Evolutionary conservation across 1,140 invertebrate genomes (phyloP), one percentile per base, ranked within the genome.

Genomic region (Adoxophyes honmai): DNA sequence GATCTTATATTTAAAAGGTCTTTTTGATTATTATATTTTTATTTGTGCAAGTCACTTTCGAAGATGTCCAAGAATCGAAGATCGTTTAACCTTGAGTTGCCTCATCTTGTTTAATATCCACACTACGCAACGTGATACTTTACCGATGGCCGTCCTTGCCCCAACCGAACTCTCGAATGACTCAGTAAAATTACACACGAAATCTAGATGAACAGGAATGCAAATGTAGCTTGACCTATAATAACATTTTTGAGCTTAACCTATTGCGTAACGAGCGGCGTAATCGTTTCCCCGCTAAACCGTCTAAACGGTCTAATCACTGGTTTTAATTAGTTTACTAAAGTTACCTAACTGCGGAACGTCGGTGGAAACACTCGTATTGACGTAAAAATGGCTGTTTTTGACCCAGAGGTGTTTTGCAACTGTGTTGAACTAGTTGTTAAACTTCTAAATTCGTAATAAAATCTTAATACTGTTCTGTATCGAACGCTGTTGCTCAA

Each of bases 251-350:
- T 11, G 42, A 14, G 0, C 18, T 48, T 48, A 48, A 48, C 42
- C 42, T 48, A 48, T 62, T 57, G 57, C 51, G 52, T 70, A 70
- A 69, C 62, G 65, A 55, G 2, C 21, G 6, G 21, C 21, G 21
- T 61, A 69, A 35, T 56, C 57, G 33, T 56, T 63, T 56, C 62
- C 66, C 56, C 52, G 66, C 51, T 59, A 59, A 54, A 55, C 59
- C 21, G 21, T 3, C 44, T 60, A 61, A 59, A 36, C 34, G 42
- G 34, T 44, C 36, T 39, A 52, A 58, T 52, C 57, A 58, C 37
- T 34, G 48, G 16, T 15, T 52, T 58, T 51, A 52, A 58, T 58
- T 51, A 58, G 57, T 52, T 38, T 48, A 48, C 9, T 35, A 8
- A 9, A n/a, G 18, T 57, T 57, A 57, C 9, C 3, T 52, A 57